These are phyloP conservation scores for Rhinella marina DNA, from an alignment of 2,797 vertebrate species.

Conservation along the genomic window DNA sequence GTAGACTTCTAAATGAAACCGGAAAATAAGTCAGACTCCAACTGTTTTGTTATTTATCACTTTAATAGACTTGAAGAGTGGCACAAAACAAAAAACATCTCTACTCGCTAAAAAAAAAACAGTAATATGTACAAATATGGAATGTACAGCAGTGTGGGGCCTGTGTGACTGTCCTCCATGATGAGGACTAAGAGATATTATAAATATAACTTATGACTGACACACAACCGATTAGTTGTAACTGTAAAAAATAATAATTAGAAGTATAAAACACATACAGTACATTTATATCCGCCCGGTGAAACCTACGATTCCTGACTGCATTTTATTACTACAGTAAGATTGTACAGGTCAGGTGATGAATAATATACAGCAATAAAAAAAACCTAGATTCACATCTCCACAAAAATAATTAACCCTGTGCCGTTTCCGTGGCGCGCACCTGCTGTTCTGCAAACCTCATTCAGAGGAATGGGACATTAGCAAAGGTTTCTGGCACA, in stretches of 20 bases:
- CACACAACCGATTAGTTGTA: background rate
- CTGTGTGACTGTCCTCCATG: no score
- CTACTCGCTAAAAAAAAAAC: background rate
- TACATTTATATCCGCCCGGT: background rate
- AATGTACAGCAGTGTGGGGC: background rate
- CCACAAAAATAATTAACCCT: background rate
- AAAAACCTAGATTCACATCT: conserved; percentile 2
- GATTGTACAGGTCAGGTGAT: background rate
- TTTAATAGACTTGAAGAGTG: background rate
- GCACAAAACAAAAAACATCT: conserved; percentile 2
- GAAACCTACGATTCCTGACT: background rate
- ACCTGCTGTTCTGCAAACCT: no score
- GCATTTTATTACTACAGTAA: background rate
- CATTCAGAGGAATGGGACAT: no score
- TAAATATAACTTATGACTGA: conserved; percentile 24
- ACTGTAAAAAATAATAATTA: conserved; percentile 13
- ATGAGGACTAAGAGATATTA: background rate
- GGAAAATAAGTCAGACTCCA: background rate
- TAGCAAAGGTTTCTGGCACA: no score
- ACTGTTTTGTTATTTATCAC: background rate
- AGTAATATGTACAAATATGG: background rate
- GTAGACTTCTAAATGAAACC: background rate
- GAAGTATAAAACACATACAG: conserved; percentile 20
- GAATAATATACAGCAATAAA: conserved; percentile 6
- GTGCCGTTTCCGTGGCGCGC: background rate